Evolutionary conservation across 2,888 invertebrate species (phyloP), one percentile per base, ranked within the genome.

Genomic region (Halictus quadricinctus): DNA sequence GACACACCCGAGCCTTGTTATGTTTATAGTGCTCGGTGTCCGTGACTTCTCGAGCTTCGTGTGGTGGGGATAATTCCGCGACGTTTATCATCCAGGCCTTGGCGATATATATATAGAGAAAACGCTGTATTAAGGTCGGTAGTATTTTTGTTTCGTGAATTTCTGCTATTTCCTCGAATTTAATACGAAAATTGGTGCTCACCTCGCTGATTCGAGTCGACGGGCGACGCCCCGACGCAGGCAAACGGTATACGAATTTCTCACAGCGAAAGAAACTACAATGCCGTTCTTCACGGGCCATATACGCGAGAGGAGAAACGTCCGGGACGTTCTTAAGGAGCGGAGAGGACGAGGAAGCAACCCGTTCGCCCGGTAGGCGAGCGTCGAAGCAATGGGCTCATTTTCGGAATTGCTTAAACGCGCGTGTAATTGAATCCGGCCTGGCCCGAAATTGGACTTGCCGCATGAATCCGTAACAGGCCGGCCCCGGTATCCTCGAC

Each of bases 401-500:
- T 80, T 83, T 86, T 82, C 86, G 80, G 86, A 86, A 86, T 86
- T 86, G 86, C 88, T 89, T 88, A 88, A 85, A 88, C 88, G 83
- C 81, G 82, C 84, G 86, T 83, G 85, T 89, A 88, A 89, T 81
- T 84, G 81, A 85, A 75, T 80, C 83, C 72, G 41, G 18, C 72
- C 82, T 73, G 79, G 54, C 78, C 85, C 86, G 83, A 86, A 81
- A 85, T 85, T 80, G 86, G 79, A 86, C 86, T 82, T 83, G 82
- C 86, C 80, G 86, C 86, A 85, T 85, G 82, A 85, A 81, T 80
- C 72, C 86, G 82, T 85, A 82, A 83, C 77, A 77, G 70, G 85
- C 74, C 72, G 50, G 70, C n/a, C 64, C 41, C 64, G 76, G 81
- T 76, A 70, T 86, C 85, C 85, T 86, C 79, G 79, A 85, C 81